phyloP scores from a whole-genome alignment of 2,797 vertebrate genomes.

The Enteromius anoplus region DNA sequence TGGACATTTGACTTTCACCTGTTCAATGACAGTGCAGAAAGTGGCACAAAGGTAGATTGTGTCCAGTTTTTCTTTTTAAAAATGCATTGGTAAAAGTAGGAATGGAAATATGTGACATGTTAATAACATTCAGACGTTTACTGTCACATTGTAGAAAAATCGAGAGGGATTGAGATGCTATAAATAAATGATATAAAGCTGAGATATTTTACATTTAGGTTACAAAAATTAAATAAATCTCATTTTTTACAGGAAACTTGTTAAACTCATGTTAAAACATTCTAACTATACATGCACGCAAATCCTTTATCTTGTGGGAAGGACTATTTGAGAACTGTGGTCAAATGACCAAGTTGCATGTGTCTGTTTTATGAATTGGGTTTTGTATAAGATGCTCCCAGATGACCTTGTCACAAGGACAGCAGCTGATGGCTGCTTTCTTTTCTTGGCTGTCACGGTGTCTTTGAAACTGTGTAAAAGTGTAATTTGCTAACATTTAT shows the following conservation, averaged over 20 bases:
- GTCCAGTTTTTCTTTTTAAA: background rate
- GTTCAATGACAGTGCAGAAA: background rate
- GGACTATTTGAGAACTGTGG: constrained; percentile 48
- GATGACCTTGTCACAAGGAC: constrained; percentile 68
- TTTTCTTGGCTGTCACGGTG: constrained; percentile 14
- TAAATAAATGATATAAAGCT: background rate
- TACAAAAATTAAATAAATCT: background rate
- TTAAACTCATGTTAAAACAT: too few relatives aligned
- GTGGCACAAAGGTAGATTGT: background rate
- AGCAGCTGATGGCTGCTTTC: constrained; percentile 35
- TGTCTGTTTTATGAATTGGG: constrained; percentile 67
- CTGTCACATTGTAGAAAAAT: background rate
- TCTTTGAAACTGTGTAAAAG: background rate
- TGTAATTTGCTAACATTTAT: background rate
- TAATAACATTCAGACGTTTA: background rate
- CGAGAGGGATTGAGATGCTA: background rate
- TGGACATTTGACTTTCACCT: background rate
- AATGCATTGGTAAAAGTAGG: background rate
- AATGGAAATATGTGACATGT: background rate
- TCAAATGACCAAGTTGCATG: constrained; percentile 66
- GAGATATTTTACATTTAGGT: background rate
- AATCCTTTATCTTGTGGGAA: background rate
- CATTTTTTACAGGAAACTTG: background rate
- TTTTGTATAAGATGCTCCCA: constrained; percentile 69
- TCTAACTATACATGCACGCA: background rate